Conservation (phyloP, 2,113 vertebrate genomes). For the Saccopteryx bilineata region DNA sequence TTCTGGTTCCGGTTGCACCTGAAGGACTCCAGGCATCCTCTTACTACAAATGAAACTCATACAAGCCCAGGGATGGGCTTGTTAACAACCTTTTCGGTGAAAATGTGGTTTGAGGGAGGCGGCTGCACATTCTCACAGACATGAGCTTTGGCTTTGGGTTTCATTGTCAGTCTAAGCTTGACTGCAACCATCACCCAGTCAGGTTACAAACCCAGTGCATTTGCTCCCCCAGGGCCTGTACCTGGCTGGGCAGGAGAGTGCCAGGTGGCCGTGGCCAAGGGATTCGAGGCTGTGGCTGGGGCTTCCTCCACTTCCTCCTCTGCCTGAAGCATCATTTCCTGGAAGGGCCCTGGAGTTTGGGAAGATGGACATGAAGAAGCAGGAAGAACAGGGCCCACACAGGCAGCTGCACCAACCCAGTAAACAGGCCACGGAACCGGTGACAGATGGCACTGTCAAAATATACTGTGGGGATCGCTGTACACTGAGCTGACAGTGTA, state of each 20-base stretch:
- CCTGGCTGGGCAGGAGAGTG: fast-evolving
- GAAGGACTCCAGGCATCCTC: neutral
- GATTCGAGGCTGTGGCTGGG: neutral
- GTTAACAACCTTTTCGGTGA: neutral
- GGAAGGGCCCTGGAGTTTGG: fast-evolving
- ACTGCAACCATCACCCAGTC: too few species aligned
- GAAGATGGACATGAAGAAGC: fast-evolving
- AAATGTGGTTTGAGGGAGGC: neutral
- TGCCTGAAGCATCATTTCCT: neutral
- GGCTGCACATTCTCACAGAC: neutral
- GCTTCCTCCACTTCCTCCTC: too few species aligned
- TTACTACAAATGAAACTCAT: conserved; percentile 59
- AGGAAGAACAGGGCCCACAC: neutral
- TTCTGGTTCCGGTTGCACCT: too few species aligned
- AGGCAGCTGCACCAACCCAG: fast-evolving
- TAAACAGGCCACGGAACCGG: fast-evolving
- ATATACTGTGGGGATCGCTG: fast-evolving
- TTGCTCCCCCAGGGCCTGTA: neutral
- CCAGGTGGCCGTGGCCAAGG: neutral
- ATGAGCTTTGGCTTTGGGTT: neutral
- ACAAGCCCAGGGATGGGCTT: neutral
- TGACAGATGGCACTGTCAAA: neutral
- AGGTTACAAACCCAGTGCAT: too few species aligned
- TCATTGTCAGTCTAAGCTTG: neutral
- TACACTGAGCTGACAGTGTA: neutral